These are phyloP conservation scores for Laterallus jamaicensis DNA, from an alignment of 2,113 vertebrate genomes.

Conservation along the genomic window DNA sequence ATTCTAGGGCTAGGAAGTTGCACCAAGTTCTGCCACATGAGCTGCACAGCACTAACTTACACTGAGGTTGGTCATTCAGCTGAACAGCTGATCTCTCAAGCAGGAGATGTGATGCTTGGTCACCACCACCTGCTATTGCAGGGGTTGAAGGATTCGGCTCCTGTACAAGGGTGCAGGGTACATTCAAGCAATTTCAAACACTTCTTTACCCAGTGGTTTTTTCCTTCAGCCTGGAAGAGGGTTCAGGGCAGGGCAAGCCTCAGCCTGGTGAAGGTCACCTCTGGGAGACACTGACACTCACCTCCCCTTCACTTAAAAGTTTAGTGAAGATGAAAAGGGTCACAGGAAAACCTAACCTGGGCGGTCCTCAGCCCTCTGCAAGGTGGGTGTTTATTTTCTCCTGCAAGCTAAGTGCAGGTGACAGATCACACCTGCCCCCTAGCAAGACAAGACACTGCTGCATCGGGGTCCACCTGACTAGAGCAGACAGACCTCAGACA, in stretches of 20 bases:
- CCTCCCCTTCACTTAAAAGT: neutral
- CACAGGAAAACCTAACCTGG: neutral
- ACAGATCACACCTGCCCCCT: neutral
- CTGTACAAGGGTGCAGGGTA: neutral
- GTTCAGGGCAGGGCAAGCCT: neutral
- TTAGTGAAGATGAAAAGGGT: accelerated
- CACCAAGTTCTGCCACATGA: neutral
- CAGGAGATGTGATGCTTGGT: accelerated
- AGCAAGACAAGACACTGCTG: neutral
- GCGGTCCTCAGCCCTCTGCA: neutral
- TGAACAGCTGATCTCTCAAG: neutral
- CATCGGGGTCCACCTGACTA: accelerated
- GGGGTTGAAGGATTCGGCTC: neutral
- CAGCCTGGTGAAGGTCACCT: accelerated
- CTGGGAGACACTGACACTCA: neutral
- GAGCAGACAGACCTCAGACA: neutral
- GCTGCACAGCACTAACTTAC: neutral
- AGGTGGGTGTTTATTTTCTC: too few relatives aligned
- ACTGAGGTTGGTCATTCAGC: neutral
- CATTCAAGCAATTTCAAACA: neutral
- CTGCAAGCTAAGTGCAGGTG: neutral
- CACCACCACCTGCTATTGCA: neutral
- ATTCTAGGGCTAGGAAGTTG: neutral
- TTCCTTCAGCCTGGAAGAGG: neutral
- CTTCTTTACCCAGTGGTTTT: neutral